Percentiles rank a stretch among this genome's conserved stretches.
phyloP scores from a whole-genome alignment of 2,113 vertebrate genomes.

The Micronisus gabar region DNA sequence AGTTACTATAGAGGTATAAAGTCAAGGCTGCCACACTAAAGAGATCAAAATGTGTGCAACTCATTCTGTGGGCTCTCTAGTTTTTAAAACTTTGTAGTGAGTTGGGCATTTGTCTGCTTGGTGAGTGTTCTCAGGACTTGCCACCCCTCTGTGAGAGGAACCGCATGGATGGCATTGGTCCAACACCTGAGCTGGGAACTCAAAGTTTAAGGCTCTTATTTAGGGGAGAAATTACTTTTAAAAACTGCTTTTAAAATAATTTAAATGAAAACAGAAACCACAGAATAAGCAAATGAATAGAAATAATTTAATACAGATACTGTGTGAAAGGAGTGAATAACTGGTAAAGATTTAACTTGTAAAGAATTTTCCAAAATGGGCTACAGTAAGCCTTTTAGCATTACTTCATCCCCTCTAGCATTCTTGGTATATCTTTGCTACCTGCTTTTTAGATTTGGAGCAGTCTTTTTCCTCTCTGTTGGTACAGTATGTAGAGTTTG shows the following conservation, averaged over 20 bases:
- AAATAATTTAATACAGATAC: neutral
- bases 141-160: neutral
- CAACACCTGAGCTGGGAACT: neutral
- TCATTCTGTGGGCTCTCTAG: neutral
- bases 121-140: neutral
- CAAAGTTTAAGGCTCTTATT: neutral
- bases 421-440: neutral
- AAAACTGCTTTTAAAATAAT: neutral
- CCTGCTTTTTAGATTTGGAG: neutral
- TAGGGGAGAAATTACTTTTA: neutral
- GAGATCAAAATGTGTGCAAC: neutral
- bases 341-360: neutral
- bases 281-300: neutral
- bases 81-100: neutral
- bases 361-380: neutral
- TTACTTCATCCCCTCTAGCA: neutral
- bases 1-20: neutral
- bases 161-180: neutral
- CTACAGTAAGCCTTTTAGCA: neutral
- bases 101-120: neutral
- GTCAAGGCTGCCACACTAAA: neutral
- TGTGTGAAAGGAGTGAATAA: neutral
- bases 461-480: neutral
- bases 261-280: neutral
- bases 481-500: neutral